Evolutionary conservation across 1,140 invertebrate genomes (phyloP).

Genomic region (Drosophila ohnishii): DNA sequence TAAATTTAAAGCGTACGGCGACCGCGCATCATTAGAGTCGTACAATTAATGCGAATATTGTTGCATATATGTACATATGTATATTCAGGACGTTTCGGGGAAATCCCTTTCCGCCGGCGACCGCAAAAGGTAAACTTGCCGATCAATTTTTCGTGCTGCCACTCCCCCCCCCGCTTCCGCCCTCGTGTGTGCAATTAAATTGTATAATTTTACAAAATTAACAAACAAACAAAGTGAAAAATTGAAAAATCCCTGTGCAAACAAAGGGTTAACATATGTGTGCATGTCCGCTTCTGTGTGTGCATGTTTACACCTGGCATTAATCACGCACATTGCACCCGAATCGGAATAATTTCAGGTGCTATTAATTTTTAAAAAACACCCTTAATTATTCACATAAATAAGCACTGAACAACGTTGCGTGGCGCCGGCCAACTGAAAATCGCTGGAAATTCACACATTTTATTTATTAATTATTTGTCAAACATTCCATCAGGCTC

Average conservation of each 20-base stretch:
- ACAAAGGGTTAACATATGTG: conserved; percentile 56
- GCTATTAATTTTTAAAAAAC: conserved; percentile 60
- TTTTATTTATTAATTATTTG: conserved; percentile 36
- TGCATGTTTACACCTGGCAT: conserved; percentile 44
- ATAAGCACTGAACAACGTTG: conserved; percentile 17
- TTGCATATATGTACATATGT: conserved; percentile 14
- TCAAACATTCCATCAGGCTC: conserved; percentile 21
- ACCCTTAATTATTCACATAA: conserved; percentile 41
- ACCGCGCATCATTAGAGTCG: conserved; percentile 73
- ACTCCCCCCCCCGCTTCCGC: too few relatives aligned
- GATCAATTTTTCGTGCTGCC: conserved; percentile 47
- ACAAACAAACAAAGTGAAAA: conserved; percentile 62
- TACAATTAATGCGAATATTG: conserved; percentile 68
- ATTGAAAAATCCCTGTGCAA: conserved; percentile 53
- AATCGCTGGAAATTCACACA: conserved; percentile 5
- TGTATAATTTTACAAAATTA: conserved; percentile 79
- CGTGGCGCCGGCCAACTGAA: background rate
- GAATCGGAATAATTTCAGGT: conserved; percentile 61
- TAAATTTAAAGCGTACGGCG: conserved; percentile 67
- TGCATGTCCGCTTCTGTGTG: background rate
- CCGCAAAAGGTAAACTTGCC: conserved; percentile 66
- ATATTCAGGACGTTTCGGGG: background rate
- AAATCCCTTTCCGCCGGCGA: background rate
- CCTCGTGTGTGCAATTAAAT: conserved; percentile 70
- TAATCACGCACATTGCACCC: conserved; percentile 53